phyloP scores from a whole-genome alignment of 1,140 invertebrate species.

The Palaemon carinicauda region DNA sequence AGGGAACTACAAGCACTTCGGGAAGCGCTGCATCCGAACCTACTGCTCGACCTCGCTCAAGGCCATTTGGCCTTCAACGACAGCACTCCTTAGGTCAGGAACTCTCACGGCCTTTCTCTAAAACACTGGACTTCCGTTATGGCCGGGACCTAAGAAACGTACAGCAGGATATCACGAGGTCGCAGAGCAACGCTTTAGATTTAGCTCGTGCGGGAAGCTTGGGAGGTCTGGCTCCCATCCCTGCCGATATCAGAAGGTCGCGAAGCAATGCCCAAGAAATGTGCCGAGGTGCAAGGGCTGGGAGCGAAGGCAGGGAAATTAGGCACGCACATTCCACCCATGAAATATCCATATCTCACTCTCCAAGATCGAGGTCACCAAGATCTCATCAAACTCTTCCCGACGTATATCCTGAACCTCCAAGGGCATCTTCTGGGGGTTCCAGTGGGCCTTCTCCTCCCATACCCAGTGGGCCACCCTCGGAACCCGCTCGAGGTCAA shows the following conservation, averaged over 20 bases:
- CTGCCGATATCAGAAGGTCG: conserved; percentile 51
- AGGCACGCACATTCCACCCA: conserved; percentile 58
- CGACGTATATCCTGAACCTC: conserved; percentile 55
- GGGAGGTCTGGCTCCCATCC: conserved; percentile 30
- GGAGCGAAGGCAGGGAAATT: conserved; percentile 47
- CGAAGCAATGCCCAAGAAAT: conserved; percentile 54
- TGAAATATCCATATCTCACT: conserved; percentile 54
- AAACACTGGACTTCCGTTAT: conserved; percentile 34
- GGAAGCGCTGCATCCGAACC: conserved; percentile 51
- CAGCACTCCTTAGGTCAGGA: conserved; percentile 59
- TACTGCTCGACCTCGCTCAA: conserved; percentile 32
- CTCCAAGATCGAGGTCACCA: conserved; percentile 45
- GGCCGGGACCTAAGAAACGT: conserved; percentile 26
- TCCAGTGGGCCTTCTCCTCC: conserved; percentile 59
- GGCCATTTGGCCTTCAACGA: conserved; percentile 51
- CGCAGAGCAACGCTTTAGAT: conserved; percentile 57
- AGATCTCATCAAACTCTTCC: conserved; percentile 50
- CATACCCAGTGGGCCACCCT: conserved; percentile 48
- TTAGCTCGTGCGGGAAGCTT: conserved; percentile 51
- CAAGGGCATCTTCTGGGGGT: conserved; percentile 55
- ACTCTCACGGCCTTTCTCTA: conserved; percentile 54
- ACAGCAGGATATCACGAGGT: conserved; percentile 56
- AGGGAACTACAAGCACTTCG: conserved; percentile 50
- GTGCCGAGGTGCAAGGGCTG: conserved; percentile 48
- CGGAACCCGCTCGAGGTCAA: conserved; percentile 24